Evolutionary conservation across 2,113 vertebrate genomes (phyloP), one percentile per base, ranked within the genome.

Genomic region (Noturus placidus): DNA sequence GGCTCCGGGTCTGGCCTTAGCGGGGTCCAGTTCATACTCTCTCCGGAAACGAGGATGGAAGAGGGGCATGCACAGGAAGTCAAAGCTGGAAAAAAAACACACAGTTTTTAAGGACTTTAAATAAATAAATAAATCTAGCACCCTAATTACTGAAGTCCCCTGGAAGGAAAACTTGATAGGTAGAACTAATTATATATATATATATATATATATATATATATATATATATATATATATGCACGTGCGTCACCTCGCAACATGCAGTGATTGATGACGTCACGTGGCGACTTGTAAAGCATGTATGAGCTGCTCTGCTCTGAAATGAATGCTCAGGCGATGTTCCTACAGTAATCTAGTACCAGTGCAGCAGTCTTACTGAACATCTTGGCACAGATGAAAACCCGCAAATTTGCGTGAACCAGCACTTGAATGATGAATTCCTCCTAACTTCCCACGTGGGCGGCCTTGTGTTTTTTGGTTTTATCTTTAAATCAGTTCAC

Each of bases 1-100:
- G 63, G 97, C 96, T 57, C 97, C 97, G 0, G 93, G 87, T 59
- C 97, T 92, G 69, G 93, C 89, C 91, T 96, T 97, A 74, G 96
- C 97, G 42, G 97, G 97, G 61, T 96, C 95, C 89, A 94, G 91
- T 91, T 94, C 94, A 93, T 95, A 97, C 89, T 98, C 97, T 91
- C 97, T 95, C 91, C 93, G 95, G 93, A 97, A 97, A 86, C 97
- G 95, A 57, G 97, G 96, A 89, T 98, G 97, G 93, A 97, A 97
- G 82, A 98, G 93, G 33, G 97, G 97, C 97, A 97, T 97, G 92
- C 97, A 97, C 84, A 98, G 95, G 93, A 98, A 98, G 93, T 98
- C 97, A 91, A 98, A 98, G 90, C 97, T 98, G 92, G 42, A 65
- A n/a, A 65, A 30, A 70, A 3, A n/a, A 56, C 20, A 30, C 15